Evolutionary conservation across 2,888 invertebrate species (phyloP).

Genomic region (Amphimallon solstitiale): DNA sequence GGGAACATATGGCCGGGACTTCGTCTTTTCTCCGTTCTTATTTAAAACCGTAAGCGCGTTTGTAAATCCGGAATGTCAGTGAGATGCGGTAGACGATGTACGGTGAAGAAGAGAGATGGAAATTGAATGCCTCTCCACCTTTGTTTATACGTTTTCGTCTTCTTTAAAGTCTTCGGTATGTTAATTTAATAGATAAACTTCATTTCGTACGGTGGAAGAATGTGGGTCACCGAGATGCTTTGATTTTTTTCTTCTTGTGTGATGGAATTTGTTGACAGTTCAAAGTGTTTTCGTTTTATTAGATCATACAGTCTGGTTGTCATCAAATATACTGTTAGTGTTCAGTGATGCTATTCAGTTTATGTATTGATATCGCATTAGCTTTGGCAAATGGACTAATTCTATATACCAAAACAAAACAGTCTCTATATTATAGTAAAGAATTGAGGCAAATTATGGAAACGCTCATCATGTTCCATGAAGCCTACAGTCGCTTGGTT

Average conservation of each 20-base stretch:
- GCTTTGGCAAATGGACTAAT: no score
- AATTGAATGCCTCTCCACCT: neutral
- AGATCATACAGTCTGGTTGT: no score
- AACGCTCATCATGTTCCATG: no score
- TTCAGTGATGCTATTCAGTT: no score
- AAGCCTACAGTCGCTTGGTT: no score
- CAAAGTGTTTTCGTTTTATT: no score
- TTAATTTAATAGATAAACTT: slow-evolving; percentile 26
- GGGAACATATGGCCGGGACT: neutral
- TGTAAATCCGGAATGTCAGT: slow-evolving; percentile 17
- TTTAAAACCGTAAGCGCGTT: slow-evolving; percentile 14
- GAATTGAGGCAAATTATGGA: no score
- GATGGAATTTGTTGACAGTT: slow-evolving; percentile 7
- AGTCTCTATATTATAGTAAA: no score
- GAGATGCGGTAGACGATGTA: neutral
- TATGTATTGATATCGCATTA: no score
- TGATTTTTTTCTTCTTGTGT: slow-evolving; percentile 9
- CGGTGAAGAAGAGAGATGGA: no score
- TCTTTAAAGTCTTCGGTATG: slow-evolving; percentile 6
- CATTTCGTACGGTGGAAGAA: slow-evolving; percentile 18
- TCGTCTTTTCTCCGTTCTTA: neutral
- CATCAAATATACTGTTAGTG: no score
- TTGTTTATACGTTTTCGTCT: neutral
- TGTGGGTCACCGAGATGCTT: slow-evolving; percentile 21
- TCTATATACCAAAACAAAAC: no score